Conservation (phyloP, 2,797 vertebrate genomes). For the Rhabdomys pumilio region DNA sequence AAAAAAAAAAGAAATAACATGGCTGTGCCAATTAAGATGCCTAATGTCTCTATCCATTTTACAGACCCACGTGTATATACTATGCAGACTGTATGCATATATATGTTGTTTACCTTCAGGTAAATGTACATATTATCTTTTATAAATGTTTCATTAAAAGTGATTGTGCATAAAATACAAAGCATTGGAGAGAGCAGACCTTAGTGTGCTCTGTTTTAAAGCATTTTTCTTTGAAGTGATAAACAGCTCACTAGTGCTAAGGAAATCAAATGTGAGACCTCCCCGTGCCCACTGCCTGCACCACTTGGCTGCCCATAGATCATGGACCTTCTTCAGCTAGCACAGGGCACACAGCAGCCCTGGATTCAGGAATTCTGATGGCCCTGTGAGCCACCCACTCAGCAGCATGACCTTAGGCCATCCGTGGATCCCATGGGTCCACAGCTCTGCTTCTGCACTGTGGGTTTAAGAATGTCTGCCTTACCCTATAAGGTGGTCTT, state of each 20-base stretch:
- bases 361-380: background rate
- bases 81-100: background rate
- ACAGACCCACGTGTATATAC: background rate
- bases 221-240: constrained; percentile 1
- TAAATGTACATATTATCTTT: background rate
- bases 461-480: background rate
- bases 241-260: background rate
- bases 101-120: background rate
- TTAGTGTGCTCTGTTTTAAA: constrained; percentile 18
- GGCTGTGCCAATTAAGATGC: background rate
- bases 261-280: background rate
- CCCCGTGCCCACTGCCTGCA: background rate
- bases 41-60: constrained; percentile 52
- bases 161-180: constrained; percentile 1
- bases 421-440: background rate
- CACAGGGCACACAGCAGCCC: background rate
- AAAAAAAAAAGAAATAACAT: background rate
- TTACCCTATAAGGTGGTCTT: background rate
- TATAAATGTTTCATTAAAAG: constrained; percentile 38
- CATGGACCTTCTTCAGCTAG: background rate
- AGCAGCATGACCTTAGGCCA: background rate
- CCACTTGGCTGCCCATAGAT: background rate
- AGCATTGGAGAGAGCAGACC: background rate
- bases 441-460: background rate
- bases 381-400: background rate